Conservation (phyloP, 1,140 invertebrate species). For the Drosophila baimaii region DNA sequence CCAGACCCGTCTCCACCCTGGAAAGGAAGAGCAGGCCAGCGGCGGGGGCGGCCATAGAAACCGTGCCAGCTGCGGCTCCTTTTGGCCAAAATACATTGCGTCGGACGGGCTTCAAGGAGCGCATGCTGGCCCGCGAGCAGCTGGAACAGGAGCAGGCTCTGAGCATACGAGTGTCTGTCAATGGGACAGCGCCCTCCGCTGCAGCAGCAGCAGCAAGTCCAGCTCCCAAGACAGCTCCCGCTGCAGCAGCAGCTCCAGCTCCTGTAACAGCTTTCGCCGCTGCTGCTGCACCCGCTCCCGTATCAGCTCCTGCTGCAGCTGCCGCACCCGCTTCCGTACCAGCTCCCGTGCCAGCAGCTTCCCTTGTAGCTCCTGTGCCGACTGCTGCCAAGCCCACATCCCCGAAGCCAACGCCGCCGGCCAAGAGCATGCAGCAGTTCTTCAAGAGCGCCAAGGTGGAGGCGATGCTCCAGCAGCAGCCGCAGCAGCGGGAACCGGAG, state of each 20-base stretch:
- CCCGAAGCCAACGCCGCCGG: constrained; percentile 13
- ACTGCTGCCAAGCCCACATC: constrained; percentile 18
- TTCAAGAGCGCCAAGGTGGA: constrained; percentile 69
- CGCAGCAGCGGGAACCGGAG: constrained; percentile 8
- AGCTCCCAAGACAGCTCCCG: constrained; percentile 18
- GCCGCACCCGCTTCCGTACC: not conserved
- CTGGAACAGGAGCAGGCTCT: constrained; percentile 62
- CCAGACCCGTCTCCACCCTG: constrained; percentile 52
- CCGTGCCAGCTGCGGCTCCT: constrained; percentile 41
- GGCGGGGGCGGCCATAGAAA: not conserved
- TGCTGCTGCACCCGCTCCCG: not conserved
- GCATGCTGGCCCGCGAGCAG: constrained; percentile 75
- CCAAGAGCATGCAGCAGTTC: constrained; percentile 29
- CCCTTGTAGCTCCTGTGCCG: constrained; percentile 6
- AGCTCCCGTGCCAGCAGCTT: constrained; percentile 13
- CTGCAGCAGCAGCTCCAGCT: not conserved
- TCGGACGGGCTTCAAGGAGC: constrained; percentile 81
- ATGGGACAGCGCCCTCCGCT: constrained; percentile 24
- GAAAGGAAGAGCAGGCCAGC: constrained; percentile 24
- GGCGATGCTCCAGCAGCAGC: constrained; percentile 48
- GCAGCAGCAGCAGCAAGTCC: not conserved
- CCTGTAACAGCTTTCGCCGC: not conserved
- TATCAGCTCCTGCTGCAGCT: not conserved
- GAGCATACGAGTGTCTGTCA: constrained; percentile 48
- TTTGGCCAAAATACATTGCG: constrained; percentile 79